Base-by-base conservation (phyloP, 2,113 vertebrate species). In the Lycocorax pyrrhopterus region DNA sequence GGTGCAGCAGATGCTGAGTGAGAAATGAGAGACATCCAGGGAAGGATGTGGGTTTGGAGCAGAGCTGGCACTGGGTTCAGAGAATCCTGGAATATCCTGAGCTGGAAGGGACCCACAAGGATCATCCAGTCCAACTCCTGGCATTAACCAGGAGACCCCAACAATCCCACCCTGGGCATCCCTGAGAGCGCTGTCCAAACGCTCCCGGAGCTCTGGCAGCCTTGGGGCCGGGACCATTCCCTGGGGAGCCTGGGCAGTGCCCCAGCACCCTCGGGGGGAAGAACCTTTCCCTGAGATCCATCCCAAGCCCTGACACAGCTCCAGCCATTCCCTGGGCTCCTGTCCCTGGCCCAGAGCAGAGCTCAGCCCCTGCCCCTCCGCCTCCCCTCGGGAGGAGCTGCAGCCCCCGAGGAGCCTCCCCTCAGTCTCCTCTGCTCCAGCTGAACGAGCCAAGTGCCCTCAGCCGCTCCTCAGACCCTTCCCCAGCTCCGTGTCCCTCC, bases 81-180 rank as follows among this genome's bases (percentile, higher is more conserved):
- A 19, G 30, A 81, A 52, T 59, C 29, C 27, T 43, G 16, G 13
- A 74, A 52, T 37, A 4, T 33, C 51, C 33, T 8, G 35, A 81
- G 43, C 1, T 7, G 21, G 14, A 6, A 8, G 7, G 12, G 6
- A 35, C 32, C 35, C n/a, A 0, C 17, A 72, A 1, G 33, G 49
- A 47, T 26, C 7, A 25, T 9, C 4, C 6, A 46, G 10, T 1
- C 3, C 84, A 16, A 1, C 12, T 3, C 37, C 56, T 20, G n/a
- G 0, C 25, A 22, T 22, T 47, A 12, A 22, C 6, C 22, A 47
- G 47, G 23, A 7, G 10, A 8, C 56, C 56, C 49, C 85, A 72
- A 13, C 20, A 79, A 7, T 3, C n/a, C 56, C 66, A 37, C 66
- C 56, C 84, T 71, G 84, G 2, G 26, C 81, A 62, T 1, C 84